Percentiles rank a stretch among this genome's conserved stretches.
Evolutionary conservation across 2,113 vertebrate species (phyloP).

Genomic region (Epinephelus cyanopodus): DNA sequence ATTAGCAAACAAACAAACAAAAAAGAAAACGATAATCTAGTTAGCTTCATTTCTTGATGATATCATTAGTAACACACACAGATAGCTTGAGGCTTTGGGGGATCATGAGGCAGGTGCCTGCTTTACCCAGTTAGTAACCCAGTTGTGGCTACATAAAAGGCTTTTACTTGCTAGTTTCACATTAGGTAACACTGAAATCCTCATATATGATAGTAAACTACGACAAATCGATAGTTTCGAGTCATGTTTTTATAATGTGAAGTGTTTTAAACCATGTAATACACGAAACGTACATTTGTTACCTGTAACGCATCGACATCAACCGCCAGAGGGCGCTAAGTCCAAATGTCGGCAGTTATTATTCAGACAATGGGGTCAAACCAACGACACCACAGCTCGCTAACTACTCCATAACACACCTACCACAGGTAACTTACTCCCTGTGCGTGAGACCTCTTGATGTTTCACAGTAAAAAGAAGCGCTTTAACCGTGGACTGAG

Average conservation of each 20-base stretch:
- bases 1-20: too few relatives aligned
- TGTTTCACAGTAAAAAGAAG: background rate
- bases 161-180: background rate
- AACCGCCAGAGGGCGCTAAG: conserved; percentile 36
- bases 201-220: too few relatives aligned
- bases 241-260: background rate
- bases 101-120: background rate
- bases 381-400: background rate
- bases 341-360: background rate
- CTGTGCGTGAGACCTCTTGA: background rate
- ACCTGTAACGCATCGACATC: background rate
- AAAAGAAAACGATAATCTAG: too few relatives aligned
- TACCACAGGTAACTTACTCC: background rate
- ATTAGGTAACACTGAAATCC: background rate
- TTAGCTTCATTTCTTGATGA: too few relatives aligned
- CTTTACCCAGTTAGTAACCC: background rate
- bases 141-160: background rate
- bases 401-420: background rate
- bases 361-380: conserved; percentile 23
- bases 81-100: background rate
- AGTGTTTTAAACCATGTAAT: background rate
- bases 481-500: background rate
- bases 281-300: background rate
- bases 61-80: too few relatives aligned
- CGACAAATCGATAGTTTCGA: background rate